Evolutionary conservation across 2,113 vertebrate species (phyloP).

Genomic region (Strix aluco): DNA sequence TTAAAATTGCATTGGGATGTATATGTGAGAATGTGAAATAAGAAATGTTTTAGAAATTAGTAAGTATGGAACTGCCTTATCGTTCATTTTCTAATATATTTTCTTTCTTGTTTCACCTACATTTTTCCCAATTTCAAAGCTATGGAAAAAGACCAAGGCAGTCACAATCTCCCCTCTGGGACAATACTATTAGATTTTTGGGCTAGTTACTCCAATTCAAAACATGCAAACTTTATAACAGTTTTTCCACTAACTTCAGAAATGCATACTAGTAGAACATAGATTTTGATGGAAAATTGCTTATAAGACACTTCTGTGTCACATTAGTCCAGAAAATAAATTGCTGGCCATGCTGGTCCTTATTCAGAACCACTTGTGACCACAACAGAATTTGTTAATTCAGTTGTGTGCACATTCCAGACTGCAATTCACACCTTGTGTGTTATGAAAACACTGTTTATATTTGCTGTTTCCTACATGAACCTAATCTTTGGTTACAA

Average conservation of each 20-base stretch:
- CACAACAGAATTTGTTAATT: background rate
- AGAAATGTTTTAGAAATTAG: background rate
- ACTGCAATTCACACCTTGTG: background rate
- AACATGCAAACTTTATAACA: background rate
- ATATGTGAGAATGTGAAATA: background rate
- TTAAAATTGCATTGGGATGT: background rate
- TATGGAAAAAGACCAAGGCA: background rate
- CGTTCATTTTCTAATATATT: background rate
- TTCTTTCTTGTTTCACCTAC: background rate
- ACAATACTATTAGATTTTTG: background rate
- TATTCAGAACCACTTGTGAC: background rate
- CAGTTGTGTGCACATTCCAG: background rate
- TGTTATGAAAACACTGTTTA: background rate
- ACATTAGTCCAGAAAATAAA: slow-evolving; percentile 36
- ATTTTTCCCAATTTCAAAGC: background rate
- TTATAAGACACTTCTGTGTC: background rate
- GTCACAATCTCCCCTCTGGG: background rate
- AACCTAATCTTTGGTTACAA: background rate
- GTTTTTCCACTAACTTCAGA: background rate
- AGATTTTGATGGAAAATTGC: slow-evolving; percentile 33
- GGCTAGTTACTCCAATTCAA: background rate
- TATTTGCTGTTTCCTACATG: background rate
- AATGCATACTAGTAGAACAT: background rate
- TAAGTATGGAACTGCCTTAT: background rate
- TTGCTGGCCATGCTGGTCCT: background rate